A percentile compares a stretch with the other conserved stretches of the same genome.
These are phyloP conservation scores for Diprion similis DNA, from an alignment of 1,140 invertebrate genomes.

Conservation along the genomic window DNA sequence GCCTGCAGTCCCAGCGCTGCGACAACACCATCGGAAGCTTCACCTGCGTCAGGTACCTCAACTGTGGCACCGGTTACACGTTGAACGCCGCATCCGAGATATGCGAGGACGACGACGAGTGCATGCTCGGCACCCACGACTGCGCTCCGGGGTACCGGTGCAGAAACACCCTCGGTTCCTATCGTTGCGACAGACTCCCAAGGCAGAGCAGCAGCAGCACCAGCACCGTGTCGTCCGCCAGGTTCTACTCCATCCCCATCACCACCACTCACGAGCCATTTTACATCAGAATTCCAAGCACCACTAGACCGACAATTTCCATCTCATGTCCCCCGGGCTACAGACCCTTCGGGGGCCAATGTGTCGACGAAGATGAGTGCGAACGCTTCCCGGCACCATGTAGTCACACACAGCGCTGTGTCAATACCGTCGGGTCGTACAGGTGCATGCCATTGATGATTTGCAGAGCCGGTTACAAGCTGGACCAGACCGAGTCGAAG, in stretches of 20 bases:
- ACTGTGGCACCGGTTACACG: constrained; percentile 97
- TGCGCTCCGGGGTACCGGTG: constrained; percentile 84
- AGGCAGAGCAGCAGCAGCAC: background rate
- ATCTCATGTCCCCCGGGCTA: constrained; percentile 47
- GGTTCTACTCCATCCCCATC: constrained; percentile 14
- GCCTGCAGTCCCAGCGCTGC: constrained; percentile 77
- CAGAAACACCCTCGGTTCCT: constrained; percentile 84
- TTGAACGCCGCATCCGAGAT: constrained; percentile 84
- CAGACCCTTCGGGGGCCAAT: constrained; percentile 42
- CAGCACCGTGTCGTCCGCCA: background rate
- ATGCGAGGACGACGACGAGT: constrained; percentile 97
- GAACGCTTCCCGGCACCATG: constrained; percentile 39
- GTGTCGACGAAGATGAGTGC: constrained; percentile 66
- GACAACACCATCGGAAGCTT: constrained; percentile 91
- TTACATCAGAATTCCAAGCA: background rate
- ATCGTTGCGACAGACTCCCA: constrained; percentile 71
- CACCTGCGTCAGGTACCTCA: constrained; percentile 80
- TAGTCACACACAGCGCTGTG: constrained; percentile 54
- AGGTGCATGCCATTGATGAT: constrained; percentile 67
- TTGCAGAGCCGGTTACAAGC: constrained; percentile 80
- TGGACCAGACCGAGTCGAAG: constrained; percentile 47
- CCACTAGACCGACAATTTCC: background rate
- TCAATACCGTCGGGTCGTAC: constrained; percentile 64
- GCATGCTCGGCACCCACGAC: constrained; percentile 79
- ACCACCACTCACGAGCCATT: constrained; percentile 19